Conservation (phyloP, 2,797 vertebrate genomes). For the Sebastes kiyomatsui region DNA sequence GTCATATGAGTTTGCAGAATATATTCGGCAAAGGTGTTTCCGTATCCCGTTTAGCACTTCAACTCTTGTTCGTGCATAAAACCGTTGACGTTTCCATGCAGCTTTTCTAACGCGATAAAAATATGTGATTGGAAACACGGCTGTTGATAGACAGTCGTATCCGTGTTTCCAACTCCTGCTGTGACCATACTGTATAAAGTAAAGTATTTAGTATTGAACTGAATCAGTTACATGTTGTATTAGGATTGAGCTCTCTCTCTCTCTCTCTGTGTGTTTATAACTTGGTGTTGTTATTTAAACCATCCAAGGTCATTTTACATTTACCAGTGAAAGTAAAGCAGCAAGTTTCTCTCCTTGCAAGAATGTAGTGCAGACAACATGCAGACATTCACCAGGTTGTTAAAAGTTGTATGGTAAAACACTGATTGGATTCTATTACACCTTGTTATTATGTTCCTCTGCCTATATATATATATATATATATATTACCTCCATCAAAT, state of each 20-base stretch:
- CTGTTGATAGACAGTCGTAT: too few species aligned
- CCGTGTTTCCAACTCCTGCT: not conserved
- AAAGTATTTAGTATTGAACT: not conserved
- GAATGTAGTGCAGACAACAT: not conserved
- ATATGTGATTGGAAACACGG: too few species aligned
- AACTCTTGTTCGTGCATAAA: too few species aligned
- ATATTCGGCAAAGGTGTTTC: too few species aligned
- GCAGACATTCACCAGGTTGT: not conserved
- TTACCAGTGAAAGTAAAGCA: not conserved
- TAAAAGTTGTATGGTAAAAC: constrained; percentile 1
- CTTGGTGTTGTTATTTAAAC: too few species aligned
- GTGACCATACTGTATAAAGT: not conserved
- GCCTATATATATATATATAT: not conserved
- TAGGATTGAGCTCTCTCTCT: not conserved
- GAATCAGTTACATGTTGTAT: not conserved
- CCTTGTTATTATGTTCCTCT: not conserved
- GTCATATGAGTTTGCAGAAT: too few species aligned
- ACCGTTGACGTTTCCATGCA: too few species aligned
- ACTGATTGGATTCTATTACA: constrained; percentile 37
- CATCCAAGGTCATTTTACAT: not conserved
- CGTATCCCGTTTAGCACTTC: too few species aligned
- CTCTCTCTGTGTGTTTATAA: not conserved
- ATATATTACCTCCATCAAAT: constrained; percentile 2
- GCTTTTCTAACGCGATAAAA: too few species aligned
- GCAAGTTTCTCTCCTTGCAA: not conserved